Base-by-base conservation (phyloP, 1,140 invertebrate genomes). In the Cherax destructor region DNA sequence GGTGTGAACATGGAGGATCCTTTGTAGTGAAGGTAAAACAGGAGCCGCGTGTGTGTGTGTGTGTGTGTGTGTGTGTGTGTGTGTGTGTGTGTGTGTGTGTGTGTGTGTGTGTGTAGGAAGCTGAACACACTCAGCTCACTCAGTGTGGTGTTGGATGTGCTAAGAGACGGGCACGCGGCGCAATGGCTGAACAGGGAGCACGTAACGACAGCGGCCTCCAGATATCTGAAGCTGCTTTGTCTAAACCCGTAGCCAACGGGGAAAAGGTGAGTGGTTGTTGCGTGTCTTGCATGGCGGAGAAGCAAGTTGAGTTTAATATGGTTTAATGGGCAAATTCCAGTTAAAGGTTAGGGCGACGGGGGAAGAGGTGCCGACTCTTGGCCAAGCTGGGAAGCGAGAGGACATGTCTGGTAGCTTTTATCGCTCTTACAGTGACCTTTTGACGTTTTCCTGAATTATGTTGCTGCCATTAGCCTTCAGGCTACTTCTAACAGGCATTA, bases 321-420 rank as follows among this genome's bases (percentile, higher is more conserved):
- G 69, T 72, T 72, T 72, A 72, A 72, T 72, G 4, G n/a, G n/a
- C 69, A 72, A n/a, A 72, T 72, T 72, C n/a, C n/a, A 72, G 21
- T 72, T n/a, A 72, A 72, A 72, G 69, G 69, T 72, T 72, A 30
- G n/a, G 21, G 69, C 30, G 21, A 16, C 21, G n/a, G 6, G 6
- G 52, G 6, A 6, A 11, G 5, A 4, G 52, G 6, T 24, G 69
- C 69, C 69, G n/a, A 24, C 18, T 72, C 69, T 24, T 65, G 61
- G 21, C 0, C 69, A 72, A 4, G 69, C n/a, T 6, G 52, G 52
- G 52, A 56, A 11, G 52, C 6, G 6, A n/a, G 24, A 13, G 30
- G 24, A n/a, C 24, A n/a, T 30, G 69, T 72, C 69, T 72, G n/a
- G n/a, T 18, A 11, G 5, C 18, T 72, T 72, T 72, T 24, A 72